Conservation (phyloP, 2,888 invertebrate species). For the Loripinus fragilis region DNA sequence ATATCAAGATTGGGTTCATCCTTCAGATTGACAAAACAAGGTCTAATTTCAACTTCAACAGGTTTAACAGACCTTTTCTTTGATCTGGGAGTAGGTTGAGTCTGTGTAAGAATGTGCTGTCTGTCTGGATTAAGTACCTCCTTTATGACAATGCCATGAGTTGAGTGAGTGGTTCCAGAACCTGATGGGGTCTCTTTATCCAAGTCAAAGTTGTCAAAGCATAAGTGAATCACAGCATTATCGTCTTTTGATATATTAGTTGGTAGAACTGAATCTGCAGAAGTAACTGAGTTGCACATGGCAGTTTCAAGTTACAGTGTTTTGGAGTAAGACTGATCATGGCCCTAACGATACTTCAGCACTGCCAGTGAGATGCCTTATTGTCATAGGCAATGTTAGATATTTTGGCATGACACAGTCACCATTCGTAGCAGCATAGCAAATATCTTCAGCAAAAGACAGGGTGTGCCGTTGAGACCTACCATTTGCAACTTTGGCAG, state of each 20-base stretch:
- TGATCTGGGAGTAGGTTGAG: background rate
- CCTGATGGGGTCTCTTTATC: slow-evolving; percentile 33
- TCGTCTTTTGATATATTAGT: slow-evolving; percentile 1
- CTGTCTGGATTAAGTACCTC: slow-evolving; percentile 12
- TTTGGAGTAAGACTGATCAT: slow-evolving; percentile 13
- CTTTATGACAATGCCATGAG: slow-evolving; percentile 53
- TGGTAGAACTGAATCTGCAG: slow-evolving; percentile 9
- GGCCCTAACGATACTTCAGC: slow-evolving; percentile 41
- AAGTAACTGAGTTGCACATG: slow-evolving; percentile 26
- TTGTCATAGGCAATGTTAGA: slow-evolving; percentile 41
- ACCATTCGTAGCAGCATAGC: slow-evolving; percentile 41
- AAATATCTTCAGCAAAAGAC: slow-evolving; percentile 40
- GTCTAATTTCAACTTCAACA: slow-evolving; percentile 20
- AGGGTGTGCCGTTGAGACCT: background rate
- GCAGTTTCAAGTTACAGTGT: slow-evolving; percentile 34
- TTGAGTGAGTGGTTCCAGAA: slow-evolving; percentile 44
- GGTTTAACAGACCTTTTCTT: slow-evolving; percentile 24
- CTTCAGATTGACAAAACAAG: slow-evolving; percentile 40
- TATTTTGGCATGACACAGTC: slow-evolving; percentile 50
- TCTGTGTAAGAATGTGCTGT: background rate
- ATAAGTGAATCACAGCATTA: slow-evolving; percentile 11
- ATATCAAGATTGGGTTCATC: slow-evolving; percentile 27
- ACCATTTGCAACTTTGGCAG: slow-evolving; percentile 20
- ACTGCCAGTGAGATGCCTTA: slow-evolving; percentile 54
- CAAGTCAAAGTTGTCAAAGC: slow-evolving; percentile 34